A percentile compares a stretch with the other conserved stretches of the same genome.
Evolutionary conservation across 2,888 invertebrate species (phyloP).

Genomic region (Acrocyrtus sp.): DNA sequence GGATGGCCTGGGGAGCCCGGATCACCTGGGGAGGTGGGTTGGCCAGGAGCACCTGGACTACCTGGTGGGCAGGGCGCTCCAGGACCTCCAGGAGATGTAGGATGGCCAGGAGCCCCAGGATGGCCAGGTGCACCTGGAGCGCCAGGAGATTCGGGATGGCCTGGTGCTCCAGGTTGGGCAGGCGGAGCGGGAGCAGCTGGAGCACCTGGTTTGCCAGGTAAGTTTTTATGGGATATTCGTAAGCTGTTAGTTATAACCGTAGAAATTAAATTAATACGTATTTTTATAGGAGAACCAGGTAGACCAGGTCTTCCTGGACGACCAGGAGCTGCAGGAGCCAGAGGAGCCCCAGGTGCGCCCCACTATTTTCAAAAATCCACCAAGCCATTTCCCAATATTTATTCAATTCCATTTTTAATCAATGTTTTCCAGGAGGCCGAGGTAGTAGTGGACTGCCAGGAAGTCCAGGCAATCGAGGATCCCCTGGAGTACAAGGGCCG

Average conservation of each 20-base stretch:
- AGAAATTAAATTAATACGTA: neutral
- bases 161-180: slow-evolving; percentile 22
- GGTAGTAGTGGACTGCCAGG: neutral
- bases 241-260: neutral
- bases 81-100: slow-evolving; percentile 25
- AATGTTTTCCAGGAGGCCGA: too few relatives aligned
- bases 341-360: too few relatives aligned
- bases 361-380: too few relatives aligned
- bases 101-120: neutral
- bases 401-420: too few relatives aligned
- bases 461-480: slow-evolving; percentile 8
- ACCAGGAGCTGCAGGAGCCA: too few relatives aligned
- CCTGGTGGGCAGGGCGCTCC: slow-evolving; percentile 1
- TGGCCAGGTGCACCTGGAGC: neutral
- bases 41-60: neutral
- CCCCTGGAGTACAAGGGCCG: slow-evolving; percentile 13
- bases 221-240: too few relatives aligned
- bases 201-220: slow-evolving; percentile 18
- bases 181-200: slow-evolving; percentile 31
- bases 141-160: neutral
- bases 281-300: too few relatives aligned
- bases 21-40: slow-evolving; percentile 6
- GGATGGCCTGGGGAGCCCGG: slow-evolving; percentile 26
- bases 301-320: too few relatives aligned
- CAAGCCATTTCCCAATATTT: too few relatives aligned